Base-by-base conservation (phyloP, 2,797 vertebrate genomes). In the Ambastaia sidthimunki region DNA sequence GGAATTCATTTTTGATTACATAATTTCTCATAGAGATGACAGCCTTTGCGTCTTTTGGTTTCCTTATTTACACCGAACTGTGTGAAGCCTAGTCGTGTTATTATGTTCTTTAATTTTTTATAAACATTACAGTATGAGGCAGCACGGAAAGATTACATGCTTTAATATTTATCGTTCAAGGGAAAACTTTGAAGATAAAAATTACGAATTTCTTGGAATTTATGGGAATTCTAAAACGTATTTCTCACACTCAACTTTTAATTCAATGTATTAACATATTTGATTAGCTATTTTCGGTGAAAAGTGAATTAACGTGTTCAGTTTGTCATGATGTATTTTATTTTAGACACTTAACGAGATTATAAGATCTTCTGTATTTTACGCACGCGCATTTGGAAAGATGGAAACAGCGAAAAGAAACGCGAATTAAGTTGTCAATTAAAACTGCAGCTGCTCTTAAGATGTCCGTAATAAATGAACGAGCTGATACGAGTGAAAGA, bases 351-450 rank as follows among this genome's bases (percentile, higher is more conserved):
- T 34, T 62, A 31, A 2, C 6, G 4, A 50, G 44, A 62, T 7
- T n/a, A n/a, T n/a, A n/a, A n/a, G n/a, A n/a, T n/a, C n/a, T n/a
- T n/a, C 16, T 18, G 34, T 44, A 23, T 72, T 73, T 12, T 6
- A 63, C 18, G 28, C 44, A 73, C 25, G 11, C 6, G 37, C 54
- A 73, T 44, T 72, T 18, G 16, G 21, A 10, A 37, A 19, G 25
- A 16, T 10, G 57, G 16, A 25, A 52, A 65, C 59, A 37, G n/a
- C n/a, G 23, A 23, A 50, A 54, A 7, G 52, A 54, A 65, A 65
- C 73, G 18, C 15, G 21, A 60, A 47, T 21, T 57, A 74, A 50
- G 71, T 31, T 74, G 7, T 18, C 12, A 74, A 63, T n/a, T n/a
- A n/a, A n/a, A n/a, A n/a, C n/a, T n/a, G n/a, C n/a, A n/a, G n/a